These are phyloP conservation scores for fruit fly (Drosophila melanogaster) DNA, from an alignment of 1,140 invertebrate genomes.

Conservation along the genomic window DNA sequence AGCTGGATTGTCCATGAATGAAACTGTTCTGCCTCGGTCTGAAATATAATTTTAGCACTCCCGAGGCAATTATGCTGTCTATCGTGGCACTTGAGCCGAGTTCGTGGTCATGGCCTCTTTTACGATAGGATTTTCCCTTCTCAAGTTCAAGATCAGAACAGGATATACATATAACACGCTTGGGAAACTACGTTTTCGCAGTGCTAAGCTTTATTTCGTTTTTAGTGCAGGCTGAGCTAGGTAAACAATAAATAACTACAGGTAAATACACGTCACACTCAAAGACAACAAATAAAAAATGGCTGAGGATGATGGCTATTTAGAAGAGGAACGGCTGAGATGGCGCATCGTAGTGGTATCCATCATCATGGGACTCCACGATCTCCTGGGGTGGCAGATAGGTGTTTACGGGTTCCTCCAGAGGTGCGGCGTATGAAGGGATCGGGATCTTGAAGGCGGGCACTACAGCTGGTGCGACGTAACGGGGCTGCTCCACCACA, in stretches of 20 bases:
- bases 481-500: constrained; percentile 14
- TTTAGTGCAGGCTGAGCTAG: constrained; percentile 32
- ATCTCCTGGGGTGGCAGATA: constrained; percentile 70
- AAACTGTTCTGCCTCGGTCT: constrained; percentile 41
- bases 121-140: constrained; percentile 50
- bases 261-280: constrained; percentile 66
- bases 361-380: constrained; percentile 63
- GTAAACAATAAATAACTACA: constrained; percentile 72
- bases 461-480: constrained; percentile 23
- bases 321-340: constrained; percentile 68
- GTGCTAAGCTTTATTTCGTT: constrained; percentile 46
- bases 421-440: constrained; percentile 74
- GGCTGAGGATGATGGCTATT: constrained; percentile 26
- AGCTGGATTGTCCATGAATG: constrained; percentile 44
- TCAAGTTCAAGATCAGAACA: constrained; percentile 33
- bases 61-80: constrained; percentile 65
- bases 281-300: constrained; percentile 48
- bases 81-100: constrained; percentile 54
- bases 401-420: constrained; percentile 59
- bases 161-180: constrained; percentile 45
- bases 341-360: constrained; percentile 71
- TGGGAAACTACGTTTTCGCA: constrained; percentile 22
- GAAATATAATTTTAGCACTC: constrained; percentile 45
- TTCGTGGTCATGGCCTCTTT: constrained; percentile 26
- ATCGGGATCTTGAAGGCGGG: constrained; percentile 69